These are phyloP conservation scores for Meda fulgida DNA, from an alignment of 2,797 vertebrate genomes.

Conservation along the genomic window DNA sequence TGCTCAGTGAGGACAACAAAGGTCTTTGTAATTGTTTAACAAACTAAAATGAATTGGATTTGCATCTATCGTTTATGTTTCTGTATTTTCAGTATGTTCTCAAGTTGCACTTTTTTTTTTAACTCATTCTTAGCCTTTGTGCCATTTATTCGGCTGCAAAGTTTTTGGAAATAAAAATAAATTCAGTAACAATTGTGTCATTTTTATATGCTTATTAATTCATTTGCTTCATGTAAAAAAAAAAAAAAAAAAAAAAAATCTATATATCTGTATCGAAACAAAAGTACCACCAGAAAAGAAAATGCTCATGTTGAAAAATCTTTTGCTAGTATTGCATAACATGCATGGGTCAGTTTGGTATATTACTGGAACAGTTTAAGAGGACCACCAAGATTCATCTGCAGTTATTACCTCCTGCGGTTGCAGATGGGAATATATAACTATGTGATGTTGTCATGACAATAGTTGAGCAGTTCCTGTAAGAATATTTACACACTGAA, in stretches of 20 bases:
- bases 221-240: neutral
- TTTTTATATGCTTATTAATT: neutral
- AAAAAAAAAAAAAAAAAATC: too few relatives aligned
- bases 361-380: slow-evolving; percentile 42
- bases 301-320: slow-evolving; percentile 8
- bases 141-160: slow-evolving; percentile 44
- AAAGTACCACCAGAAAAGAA: neutral
- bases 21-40: neutral
- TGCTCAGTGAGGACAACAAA: neutral
- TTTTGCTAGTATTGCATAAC: slow-evolving; percentile 30
- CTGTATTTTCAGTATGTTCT: slow-evolving; percentile 15
- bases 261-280: neutral
- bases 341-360: slow-evolving; percentile 44
- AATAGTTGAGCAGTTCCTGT: slow-evolving; percentile 35
- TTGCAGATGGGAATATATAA: slow-evolving; percentile 38
- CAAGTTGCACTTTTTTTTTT: slow-evolving; percentile 35
- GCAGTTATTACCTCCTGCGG: slow-evolving; percentile 45
- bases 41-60: slow-evolving; percentile 14
- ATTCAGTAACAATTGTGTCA: neutral
- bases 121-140: slow-evolving; percentile 17
- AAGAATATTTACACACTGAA: slow-evolving; percentile 17
- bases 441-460: slow-evolving; percentile 49
- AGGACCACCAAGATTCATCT: slow-evolving; percentile 43
- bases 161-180: slow-evolving; percentile 36
- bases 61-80: neutral